Evolutionary conservation across 2,113 vertebrate species (phyloP).

Genomic region (Pardalotus punctatus): DNA sequence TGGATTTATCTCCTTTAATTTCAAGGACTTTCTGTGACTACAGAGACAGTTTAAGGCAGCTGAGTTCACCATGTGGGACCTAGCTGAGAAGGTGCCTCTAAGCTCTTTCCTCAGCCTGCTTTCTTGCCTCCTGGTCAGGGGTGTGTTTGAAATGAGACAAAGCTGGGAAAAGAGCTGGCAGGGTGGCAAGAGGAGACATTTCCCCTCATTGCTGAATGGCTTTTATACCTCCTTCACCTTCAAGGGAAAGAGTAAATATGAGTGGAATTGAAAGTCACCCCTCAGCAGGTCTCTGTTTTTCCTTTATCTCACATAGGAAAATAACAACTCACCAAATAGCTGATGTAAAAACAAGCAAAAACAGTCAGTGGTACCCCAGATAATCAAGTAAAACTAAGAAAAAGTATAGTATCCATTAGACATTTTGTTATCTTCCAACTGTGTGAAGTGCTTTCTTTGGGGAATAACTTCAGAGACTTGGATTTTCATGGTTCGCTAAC

Average conservation of each 20-base stretch:
- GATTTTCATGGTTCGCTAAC: slow-evolving; percentile 43
- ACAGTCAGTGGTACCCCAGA: not conserved
- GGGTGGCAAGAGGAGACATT: not conserved
- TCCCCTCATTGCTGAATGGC: not conserved
- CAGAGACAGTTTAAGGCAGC: not conserved
- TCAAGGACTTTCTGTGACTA: not conserved
- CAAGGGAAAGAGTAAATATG: not conserved
- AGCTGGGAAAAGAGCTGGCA: not conserved
- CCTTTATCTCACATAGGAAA: not conserved
- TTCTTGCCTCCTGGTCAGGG: not conserved
- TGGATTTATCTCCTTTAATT: not conserved
- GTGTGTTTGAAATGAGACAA: not conserved
- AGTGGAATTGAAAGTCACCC: not conserved
- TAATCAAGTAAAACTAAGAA: not conserved
- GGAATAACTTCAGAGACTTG: slow-evolving; percentile 26
- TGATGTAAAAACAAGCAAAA: not conserved
- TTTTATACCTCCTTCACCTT: not conserved
- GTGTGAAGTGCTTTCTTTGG: slow-evolving; percentile 7
- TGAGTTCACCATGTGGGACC: not conserved
- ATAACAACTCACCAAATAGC: not conserved
- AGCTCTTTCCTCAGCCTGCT: not conserved
- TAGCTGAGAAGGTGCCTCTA: not conserved
- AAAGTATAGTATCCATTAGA: not conserved
- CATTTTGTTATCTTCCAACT: not conserved
- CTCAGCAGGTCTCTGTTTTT: not conserved